Evolutionary conservation across 2,888 invertebrate species (phyloP), one percentile per base, ranked within the genome.

Genomic region (Argyra leucocephala): DNA sequence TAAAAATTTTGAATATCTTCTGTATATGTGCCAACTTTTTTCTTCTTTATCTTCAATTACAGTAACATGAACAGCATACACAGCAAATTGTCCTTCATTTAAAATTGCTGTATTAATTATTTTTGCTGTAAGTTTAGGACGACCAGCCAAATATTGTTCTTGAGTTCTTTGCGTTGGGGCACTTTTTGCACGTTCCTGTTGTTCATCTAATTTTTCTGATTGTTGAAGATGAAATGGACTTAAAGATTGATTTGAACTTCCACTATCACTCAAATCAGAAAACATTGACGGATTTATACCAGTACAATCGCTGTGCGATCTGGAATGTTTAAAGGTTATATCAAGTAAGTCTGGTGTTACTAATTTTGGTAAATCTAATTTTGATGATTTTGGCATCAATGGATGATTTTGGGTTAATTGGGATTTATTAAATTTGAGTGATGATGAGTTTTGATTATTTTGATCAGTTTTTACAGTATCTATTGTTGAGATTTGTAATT

Each of bases 1-100:
- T 74, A 95, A 86, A 79, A 97, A 97, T 79, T 96, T 96, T 22
- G 94, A 95, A 76, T 96, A 97, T 73, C 96, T 81, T 71, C 96
- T 82, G 73, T 94, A 93, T 67, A 96, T 91, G 74, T 94, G 93
- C 93, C 95, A 96, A 68, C 89, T 86, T 72, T 91, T 90, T 71
- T 86, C 83, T 70, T 84, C 84, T 15, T 87, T 87, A 24, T 86
- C 84, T 18, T 86, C 83, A 73, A 72, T 79, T 67, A 84, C 85
- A 2, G 85, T 87, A 0, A 94, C 92, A 18, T 90, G 86, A 64
- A 94, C 88, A 0, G 92, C 91, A 77, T 95, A 95, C 65, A 94
- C 90, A 0, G 93, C 93, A 75, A 91, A 94, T 0, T 91, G 87
- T 73, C 90, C 89, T 1, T 92, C 91, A 70, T 88, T 88, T 71